Evolutionary conservation across 2,113 vertebrate species (phyloP).

Genomic region (Sinocyclocheilus anshuiensis): DNA sequence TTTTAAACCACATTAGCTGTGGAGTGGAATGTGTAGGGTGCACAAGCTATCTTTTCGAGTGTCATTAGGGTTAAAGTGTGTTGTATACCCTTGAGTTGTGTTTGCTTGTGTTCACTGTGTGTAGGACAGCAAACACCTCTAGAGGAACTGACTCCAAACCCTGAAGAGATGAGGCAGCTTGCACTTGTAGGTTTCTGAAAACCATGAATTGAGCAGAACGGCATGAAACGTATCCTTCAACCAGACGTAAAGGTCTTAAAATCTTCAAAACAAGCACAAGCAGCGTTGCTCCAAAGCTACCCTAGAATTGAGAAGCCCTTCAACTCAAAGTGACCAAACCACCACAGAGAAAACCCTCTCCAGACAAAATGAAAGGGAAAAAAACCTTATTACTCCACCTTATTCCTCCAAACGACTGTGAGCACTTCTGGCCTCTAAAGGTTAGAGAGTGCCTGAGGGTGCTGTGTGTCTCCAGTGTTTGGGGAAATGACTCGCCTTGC

Average conservation of each 20-base stretch:
- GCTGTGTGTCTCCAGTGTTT: constrained; percentile 96
- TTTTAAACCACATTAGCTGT: constrained; percentile 52
- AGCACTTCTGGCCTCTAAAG: constrained; percentile 99
- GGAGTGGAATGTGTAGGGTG: constrained; percentile 50
- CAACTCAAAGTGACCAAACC: constrained; percentile 18
- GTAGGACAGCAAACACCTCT: constrained; percentile 36
- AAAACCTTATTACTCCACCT: constrained; percentile 95
- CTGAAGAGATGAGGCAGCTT: constrained; percentile 35
- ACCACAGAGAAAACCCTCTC: constrained; percentile 7
- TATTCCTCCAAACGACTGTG: constrained; percentile 99
- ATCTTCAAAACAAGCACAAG: constrained; percentile 22
- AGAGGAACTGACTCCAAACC: constrained; percentile 39
- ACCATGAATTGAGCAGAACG: constrained; percentile 12
- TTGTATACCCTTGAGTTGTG: constrained; percentile 8
- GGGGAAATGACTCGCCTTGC: constrained; percentile 97
- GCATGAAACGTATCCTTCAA: constrained; percentile 15
- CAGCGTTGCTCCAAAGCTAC: not conserved
- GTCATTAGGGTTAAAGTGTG: constrained; percentile 28
- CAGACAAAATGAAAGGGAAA: constrained; percentile 3
- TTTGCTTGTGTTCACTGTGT: constrained; percentile 16
- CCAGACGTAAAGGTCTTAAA: constrained; percentile 5
- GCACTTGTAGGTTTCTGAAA: constrained; percentile 30
- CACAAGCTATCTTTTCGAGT: constrained; percentile 31
- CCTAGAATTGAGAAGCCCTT: not conserved
- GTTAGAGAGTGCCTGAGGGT: constrained; percentile 92